A percentile compares a stretch with the other conserved stretches of the same genome.
phyloP scores from a whole-genome alignment of 2,113 vertebrate species.

The Kobus ellipsiprymnus region DNA sequence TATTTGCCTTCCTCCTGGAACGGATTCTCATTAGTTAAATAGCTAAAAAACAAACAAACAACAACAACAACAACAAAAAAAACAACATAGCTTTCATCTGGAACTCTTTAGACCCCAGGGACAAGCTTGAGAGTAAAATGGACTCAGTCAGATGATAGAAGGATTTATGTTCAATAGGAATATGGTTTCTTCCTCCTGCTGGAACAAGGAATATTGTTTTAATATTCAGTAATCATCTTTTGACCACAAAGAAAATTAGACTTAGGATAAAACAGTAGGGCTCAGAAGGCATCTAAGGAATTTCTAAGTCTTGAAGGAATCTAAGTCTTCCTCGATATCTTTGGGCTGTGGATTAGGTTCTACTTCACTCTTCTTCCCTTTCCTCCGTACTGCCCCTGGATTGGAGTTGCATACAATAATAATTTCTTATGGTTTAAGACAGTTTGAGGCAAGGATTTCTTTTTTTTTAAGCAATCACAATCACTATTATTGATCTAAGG shows the following conservation, averaged over 20 bases:
- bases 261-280: not conserved
- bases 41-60: not conserved
- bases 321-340: not conserved
- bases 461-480: not conserved
- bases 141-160: not conserved
- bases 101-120: not conserved
- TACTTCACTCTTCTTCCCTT: too few relatives aligned
- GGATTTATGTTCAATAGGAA: not conserved
- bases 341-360: not conserved
- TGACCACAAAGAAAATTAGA: not conserved
- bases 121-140: not conserved
- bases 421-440: not conserved
- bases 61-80: too few relatives aligned
- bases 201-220: not conserved
- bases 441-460: not conserved
- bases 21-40: not conserved
- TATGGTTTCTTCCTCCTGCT: not conserved
- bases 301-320: not conserved
- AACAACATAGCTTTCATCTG: not conserved
- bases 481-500: not conserved
- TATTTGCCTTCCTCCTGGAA: not conserved
- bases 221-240: not conserved
- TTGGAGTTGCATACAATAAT: not conserved
- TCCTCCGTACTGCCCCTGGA: not conserved
- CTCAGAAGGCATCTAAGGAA: not conserved